Evolutionary conservation across 2,888 invertebrate genomes (phyloP).

Genomic region (Ichneumon xanthorius): DNA sequence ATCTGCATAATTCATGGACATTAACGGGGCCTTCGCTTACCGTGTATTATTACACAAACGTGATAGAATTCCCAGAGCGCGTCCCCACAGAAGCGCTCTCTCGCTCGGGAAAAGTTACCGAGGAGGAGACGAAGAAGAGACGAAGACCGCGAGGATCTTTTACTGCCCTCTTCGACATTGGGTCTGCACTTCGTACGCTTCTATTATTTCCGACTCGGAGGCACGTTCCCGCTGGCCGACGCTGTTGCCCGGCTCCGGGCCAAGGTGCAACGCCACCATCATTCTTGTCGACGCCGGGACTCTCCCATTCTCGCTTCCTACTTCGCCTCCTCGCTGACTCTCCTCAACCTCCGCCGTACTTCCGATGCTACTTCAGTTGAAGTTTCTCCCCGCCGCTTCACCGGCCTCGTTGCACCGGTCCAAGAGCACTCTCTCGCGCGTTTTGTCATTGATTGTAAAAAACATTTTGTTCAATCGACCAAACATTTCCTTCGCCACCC

Average conservation of each 20-base stretch:
- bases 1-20: conserved; percentile 9
- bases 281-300: conserved; percentile 68
- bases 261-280: conserved; percentile 75
- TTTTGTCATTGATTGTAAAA: too few species aligned
- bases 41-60: neutral
- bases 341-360: conserved; percentile 12
- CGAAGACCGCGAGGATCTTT: neutral
- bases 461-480: too few species aligned
- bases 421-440: neutral
- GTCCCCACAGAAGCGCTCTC: neutral
- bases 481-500: too few species aligned
- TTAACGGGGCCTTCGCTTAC: neutral
- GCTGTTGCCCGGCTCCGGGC: conserved; percentile 62
- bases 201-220: neutral
- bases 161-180: conserved; percentile 1
- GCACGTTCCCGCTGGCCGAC: conserved; percentile 50
- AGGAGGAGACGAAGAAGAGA: too few species aligned
- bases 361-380: conserved; percentile 65
- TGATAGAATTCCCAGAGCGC: conserved; percentile 5
- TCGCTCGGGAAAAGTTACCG: too few species aligned
- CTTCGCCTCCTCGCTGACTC: conserved; percentile 54
- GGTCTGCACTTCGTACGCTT: conserved; percentile 32
- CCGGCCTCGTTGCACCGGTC: neutral
- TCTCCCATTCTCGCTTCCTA: conserved; percentile 69
- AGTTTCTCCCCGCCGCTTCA: conserved; percentile 42